Percentiles rank a stretch among this genome's conserved stretches.
Conservation (phyloP, 2,797 vertebrate genomes). For the Brachyalestes nurse region DNA sequence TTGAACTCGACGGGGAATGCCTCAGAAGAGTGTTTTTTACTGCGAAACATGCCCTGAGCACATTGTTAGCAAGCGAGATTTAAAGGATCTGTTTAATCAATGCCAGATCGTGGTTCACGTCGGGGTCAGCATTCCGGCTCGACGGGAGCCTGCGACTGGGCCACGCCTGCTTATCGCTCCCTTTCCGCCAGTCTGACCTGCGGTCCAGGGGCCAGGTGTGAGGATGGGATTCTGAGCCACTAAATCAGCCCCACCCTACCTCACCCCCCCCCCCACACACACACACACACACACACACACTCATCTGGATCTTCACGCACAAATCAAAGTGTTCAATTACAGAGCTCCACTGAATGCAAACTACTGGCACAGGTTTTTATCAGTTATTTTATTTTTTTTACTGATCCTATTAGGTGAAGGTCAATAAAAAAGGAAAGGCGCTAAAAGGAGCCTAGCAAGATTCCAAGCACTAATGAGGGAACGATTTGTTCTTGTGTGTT, state of each 20-base stretch:
- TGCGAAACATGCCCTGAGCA: constrained; percentile 67
- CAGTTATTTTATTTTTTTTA: constrained; percentile 45
- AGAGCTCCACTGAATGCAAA: constrained; percentile 34
- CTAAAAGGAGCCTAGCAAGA: constrained; percentile 44
- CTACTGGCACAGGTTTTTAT: constrained; percentile 50
- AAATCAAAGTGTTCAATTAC: constrained; percentile 36
- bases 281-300: constrained; percentile 10
- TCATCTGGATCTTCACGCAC: neutral
- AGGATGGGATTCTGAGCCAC: constrained; percentile 38
- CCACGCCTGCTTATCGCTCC: constrained; percentile 40
- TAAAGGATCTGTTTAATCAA: constrained; percentile 68
- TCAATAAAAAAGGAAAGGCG: constrained; percentile 53
- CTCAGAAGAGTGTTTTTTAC: constrained; percentile 65
- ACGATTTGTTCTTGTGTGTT: constrained; percentile 56
- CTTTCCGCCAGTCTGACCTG: constrained; percentile 42
- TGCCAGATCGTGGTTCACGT: constrained; percentile 65
- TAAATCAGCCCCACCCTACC: constrained; percentile 15
- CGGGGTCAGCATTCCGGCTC: constrained; percentile 61
- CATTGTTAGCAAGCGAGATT: constrained; percentile 70
- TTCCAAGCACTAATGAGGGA: constrained; percentile 60
- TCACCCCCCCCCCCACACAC: neutral
- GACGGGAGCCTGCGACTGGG: constrained; percentile 46
- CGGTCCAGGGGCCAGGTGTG: constrained; percentile 51
- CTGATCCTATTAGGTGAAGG: constrained; percentile 50
- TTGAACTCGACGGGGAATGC: constrained; percentile 69